Evolutionary conservation across 2,888 invertebrate species (phyloP).

Genomic region (Tyria jacobaeae): DNA sequence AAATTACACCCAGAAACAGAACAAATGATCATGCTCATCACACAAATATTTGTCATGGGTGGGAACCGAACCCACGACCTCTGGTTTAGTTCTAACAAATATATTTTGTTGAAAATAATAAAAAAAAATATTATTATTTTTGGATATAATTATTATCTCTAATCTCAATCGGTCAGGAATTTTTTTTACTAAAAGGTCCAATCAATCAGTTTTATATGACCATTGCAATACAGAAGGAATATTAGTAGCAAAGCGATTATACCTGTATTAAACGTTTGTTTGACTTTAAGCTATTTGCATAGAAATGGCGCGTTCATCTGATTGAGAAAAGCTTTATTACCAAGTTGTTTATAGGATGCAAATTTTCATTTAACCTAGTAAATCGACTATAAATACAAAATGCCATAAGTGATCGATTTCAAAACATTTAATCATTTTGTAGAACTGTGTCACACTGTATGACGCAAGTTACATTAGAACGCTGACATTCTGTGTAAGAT

Average conservation of each 20-base stretch:
- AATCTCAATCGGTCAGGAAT: no score
- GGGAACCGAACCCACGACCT: no score
- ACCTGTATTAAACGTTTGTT: constrained; percentile 1
- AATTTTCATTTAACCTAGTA: constrained; percentile 9
- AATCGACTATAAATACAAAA: constrained; percentile 7
- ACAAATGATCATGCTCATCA: no score
- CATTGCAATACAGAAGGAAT: no score
- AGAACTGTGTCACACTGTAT: constrained; percentile 4
- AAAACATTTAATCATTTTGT: constrained; percentile 4
- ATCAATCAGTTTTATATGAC: no score
- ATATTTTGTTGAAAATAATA: no score
- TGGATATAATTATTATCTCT: no score
- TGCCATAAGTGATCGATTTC: constrained; percentile 3
- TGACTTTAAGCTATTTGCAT: constrained; percentile 14
- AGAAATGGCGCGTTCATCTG: constrained; percentile 5
- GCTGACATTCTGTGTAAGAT: not conserved
- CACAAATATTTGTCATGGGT: no score
- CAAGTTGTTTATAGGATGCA: constrained; percentile 7
- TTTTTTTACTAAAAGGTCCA: no score
- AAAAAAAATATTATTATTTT: no score
- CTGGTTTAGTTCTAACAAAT: no score
- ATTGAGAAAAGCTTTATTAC: constrained; percentile 14
- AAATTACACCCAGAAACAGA: no score
- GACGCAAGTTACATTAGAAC: not conserved
- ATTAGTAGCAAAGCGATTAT: not conserved